phyloP scores from a whole-genome alignment of 1,140 invertebrate genomes.

The Dermatophagoides farinae region DNA sequence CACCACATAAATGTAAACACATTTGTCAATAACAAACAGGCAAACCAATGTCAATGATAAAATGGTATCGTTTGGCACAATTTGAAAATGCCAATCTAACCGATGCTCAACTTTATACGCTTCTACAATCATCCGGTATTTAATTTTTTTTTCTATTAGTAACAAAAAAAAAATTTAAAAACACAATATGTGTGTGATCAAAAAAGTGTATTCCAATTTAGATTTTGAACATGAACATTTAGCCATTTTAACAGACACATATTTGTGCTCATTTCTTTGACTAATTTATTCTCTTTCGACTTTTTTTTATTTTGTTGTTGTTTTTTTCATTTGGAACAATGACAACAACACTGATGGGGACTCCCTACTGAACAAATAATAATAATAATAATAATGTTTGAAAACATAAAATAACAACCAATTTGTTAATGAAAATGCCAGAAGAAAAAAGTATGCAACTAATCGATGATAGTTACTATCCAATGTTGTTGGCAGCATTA shows the following conservation, averaged over 20 bases:
- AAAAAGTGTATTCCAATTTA: too few relatives aligned
- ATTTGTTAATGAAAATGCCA: background rate
- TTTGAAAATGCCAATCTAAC: background rate
- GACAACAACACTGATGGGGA: too few relatives aligned
- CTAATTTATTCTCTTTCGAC: background rate
- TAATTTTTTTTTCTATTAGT: background rate
- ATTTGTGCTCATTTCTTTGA: background rate
- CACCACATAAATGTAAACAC: too few relatives aligned
- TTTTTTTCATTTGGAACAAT: background rate
- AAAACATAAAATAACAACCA: too few relatives aligned
- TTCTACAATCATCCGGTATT: background rate
- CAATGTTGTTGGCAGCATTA: background rate
- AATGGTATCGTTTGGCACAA: conserved; percentile 1
- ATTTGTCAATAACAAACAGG: background rate
- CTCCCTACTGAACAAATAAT: background rate
- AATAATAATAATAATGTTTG: background rate
- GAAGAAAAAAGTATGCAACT: background rate
- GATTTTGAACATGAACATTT: too few relatives aligned
- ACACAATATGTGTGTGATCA: too few relatives aligned
- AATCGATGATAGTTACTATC: conserved; percentile 6
- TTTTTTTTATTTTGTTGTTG: background rate
- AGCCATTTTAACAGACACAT: too few relatives aligned
- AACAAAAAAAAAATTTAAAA: too few relatives aligned
- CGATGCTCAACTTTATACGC: background rate
- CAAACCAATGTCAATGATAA: conserved; percentile 1